phyloP scores from a whole-genome alignment of 1,140 invertebrate species.

The Drosophila varians region DNA sequence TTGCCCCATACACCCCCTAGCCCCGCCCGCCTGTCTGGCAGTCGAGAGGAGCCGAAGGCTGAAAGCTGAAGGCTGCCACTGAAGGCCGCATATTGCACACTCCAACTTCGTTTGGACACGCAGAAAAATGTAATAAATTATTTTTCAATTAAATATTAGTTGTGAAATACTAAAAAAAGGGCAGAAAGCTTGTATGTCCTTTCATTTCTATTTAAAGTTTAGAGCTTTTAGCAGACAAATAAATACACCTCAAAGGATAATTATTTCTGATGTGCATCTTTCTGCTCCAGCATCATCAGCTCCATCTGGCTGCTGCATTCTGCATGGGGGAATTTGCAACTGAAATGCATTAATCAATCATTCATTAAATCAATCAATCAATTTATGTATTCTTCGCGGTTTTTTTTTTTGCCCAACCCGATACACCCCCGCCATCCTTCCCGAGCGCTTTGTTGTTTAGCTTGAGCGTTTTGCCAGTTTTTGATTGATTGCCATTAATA shows the following conservation, averaged over 20 bases:
- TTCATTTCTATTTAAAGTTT: no score
- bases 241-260: no score
- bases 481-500: slow-evolving; percentile 82
- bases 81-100: slow-evolving; percentile 60
- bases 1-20: slow-evolving; percentile 2
- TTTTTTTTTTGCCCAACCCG: slow-evolving; percentile 28
- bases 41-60: slow-evolving; percentile 42
- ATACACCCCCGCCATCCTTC: slow-evolving; percentile 8
- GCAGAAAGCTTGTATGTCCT: no score
- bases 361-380: slow-evolving; percentile 83
- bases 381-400: slow-evolving; percentile 73
- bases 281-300: slow-evolving; percentile 7
- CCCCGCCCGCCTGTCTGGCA: slow-evolving; percentile 67
- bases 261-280: slow-evolving; percentile 14
- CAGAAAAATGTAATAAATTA: background rate
- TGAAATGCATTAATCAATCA: slow-evolving; percentile 82
- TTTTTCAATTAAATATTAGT: background rate
- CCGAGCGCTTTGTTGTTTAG: slow-evolving; percentile 25
- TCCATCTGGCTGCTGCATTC: slow-evolving; percentile 53
- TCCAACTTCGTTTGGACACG: slow-evolving; percentile 33
- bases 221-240: no score
- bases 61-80: slow-evolving; percentile 59
- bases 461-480: slow-evolving; percentile 58
- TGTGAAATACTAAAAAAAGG: no score
- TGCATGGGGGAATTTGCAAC: slow-evolving; percentile 78